phyloP scores from a whole-genome alignment of 92 coral and sea anemone species.

The Phenganax marumi region DNA sequence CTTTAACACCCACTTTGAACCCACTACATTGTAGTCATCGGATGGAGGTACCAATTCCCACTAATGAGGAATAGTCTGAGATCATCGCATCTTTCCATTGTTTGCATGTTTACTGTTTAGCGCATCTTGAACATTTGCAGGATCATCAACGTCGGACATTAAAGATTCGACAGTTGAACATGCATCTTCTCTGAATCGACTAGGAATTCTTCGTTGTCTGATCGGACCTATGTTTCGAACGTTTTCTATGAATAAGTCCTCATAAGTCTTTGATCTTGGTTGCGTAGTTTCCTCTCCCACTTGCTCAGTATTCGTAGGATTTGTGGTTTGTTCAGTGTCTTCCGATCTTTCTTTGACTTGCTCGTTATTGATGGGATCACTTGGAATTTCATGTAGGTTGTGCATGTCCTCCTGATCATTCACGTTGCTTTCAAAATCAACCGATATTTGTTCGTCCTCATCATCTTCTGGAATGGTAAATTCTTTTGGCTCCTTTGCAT shows the following conservation, averaged over 20 bases:
- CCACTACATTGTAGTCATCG: background rate
- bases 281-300: background rate
- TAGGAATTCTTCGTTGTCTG: conserved; percentile 33
- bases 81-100: conserved; percentile 21
- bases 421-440: background rate
- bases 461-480: background rate
- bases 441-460: background rate
- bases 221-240: background rate
- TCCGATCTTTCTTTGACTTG: too few species aligned
- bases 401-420: background rate
- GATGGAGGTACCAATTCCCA: conserved; percentile 31
- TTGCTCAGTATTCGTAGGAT: background rate
- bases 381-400: too few species aligned
- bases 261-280: conserved; percentile 23
- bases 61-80: conserved; percentile 20
- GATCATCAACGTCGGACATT: conserved; percentile 17
- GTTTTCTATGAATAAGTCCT: conserved; percentile 20
- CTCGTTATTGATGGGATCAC: too few species aligned
- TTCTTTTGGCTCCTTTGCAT: background rate
- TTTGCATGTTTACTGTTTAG: background rate
- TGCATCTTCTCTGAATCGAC: conserved; percentile 19
- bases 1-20: background rate
- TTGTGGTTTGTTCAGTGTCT: background rate
- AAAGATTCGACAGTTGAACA: background rate
- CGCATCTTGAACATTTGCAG: conserved; percentile 1